Conservation (phyloP, 92 coral and sea anemone species). For the Zoanthus sansibaricus region DNA sequence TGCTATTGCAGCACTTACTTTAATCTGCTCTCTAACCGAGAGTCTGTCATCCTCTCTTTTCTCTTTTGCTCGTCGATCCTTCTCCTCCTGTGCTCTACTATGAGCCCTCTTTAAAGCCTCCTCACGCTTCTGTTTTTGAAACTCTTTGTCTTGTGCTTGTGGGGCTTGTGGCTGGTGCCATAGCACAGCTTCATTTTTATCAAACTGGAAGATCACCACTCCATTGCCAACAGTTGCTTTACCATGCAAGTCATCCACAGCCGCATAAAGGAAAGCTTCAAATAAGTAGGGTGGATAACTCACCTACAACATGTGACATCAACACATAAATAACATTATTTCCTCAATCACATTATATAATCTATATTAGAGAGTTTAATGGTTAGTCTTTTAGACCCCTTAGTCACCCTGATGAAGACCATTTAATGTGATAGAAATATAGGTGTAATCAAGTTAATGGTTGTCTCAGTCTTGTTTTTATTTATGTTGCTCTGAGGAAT, state of each 20-base stretch:
- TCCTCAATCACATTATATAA: no score
- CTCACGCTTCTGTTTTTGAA: constrained; percentile 78
- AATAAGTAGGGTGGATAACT: constrained; percentile 98
- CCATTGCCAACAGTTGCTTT: constrained; percentile 89
- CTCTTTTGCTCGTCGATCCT: constrained; percentile 67
- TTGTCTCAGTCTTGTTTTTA: no score
- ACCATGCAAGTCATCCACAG: constrained; percentile 83
- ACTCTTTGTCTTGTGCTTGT: constrained; percentile 86
- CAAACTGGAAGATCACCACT: constrained; percentile 76
- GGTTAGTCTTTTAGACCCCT: no score
- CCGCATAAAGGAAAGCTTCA: constrained; percentile 86
- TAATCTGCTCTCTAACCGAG: constrained; percentile 92
- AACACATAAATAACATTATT: not conserved
- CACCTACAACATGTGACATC: constrained; percentile 58
- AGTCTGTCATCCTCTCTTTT: constrained; percentile 90
- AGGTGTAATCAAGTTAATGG: no score
- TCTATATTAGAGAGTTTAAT: no score
- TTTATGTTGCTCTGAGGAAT: no score
- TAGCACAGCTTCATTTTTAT: constrained; percentile 72
- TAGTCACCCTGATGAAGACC: no score
- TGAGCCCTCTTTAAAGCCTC: constrained; percentile 89
- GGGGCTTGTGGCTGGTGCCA: constrained; percentile 83
- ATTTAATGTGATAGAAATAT: no score
- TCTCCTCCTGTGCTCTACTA: constrained; percentile 72
- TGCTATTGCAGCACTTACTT: constrained; percentile 51